Base-by-base conservation (phyloP, 2,888 invertebrate genomes). In the Pristionchus arcanus region DNA sequence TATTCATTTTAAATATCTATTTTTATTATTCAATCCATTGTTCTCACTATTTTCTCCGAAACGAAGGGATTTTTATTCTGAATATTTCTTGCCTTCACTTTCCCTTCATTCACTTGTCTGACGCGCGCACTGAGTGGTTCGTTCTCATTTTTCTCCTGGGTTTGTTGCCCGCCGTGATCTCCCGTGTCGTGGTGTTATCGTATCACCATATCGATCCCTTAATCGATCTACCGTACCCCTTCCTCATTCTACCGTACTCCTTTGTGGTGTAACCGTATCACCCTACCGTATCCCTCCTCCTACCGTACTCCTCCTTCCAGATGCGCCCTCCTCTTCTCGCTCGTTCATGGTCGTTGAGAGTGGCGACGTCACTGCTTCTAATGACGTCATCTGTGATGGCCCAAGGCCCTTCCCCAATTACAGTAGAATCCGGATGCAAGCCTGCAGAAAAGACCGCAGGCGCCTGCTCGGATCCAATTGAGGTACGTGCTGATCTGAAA, bases 301-400 rank as follows among this genome's bases (percentile, higher is more conserved):
- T 55, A 63, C 63, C 63, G 55, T 16, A 21, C n/a, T 71, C 42
- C 74, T n/a, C n/a, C 13, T 42, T 77, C 25, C 37, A 77, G 74
- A 77, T 77, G 74, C 74, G 68, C 31, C 68, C 74, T 77, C 74
- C 74, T 77, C 74, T 2, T 77, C 42, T 42, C 74, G 37, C 0
- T 15, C 66, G n/a, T 25, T 28, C 66, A 21, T 71, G 37, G 71
- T 13, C n/a, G 71, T 28, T 71, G 42, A 42, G 25, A 42, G 74
- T 77, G 42, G 28, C 31, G 74, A 77, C 74, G 74, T 42, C 68
- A 31, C 31, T 68, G 68, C 42, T 49, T 49, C 42, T 77, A 21
- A 77, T 77, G 74, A 42, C 42, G 71, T 71, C 71, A 31, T 71
- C 71, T 49, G 42, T 49, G 34, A 9, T 25, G 42, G 21, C 42